Percentiles rank a stretch among this genome's conserved stretches.
phyloP scores from a whole-genome alignment of 1,140 invertebrate genomes.

The Daktulosphaira vitifoliae region DNA sequence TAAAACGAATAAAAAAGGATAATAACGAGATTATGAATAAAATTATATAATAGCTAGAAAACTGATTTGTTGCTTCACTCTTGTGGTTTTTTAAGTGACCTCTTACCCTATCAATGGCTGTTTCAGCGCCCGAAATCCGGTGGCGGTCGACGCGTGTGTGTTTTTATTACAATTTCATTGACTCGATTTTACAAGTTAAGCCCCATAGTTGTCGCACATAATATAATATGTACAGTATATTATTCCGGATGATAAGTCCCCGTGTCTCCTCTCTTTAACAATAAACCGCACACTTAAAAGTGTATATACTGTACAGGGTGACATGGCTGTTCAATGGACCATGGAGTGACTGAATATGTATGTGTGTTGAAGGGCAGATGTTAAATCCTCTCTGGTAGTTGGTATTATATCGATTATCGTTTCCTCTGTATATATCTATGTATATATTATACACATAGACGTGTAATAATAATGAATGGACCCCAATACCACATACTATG shows the following conservation, averaged over 20 bases:
- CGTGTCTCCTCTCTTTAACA: too few relatives aligned
- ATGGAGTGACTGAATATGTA: neutral
- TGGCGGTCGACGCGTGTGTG: neutral
- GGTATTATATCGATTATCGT: neutral
- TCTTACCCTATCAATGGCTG: too few relatives aligned
- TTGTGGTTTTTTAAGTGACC: too few relatives aligned
- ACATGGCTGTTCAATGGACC: conserved; percentile 25
- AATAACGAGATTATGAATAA: too few relatives aligned
- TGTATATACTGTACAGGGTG: conserved; percentile 20
- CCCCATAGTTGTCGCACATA: too few relatives aligned
- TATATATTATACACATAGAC: neutral
- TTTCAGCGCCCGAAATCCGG: too few relatives aligned
- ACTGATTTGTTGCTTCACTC: too few relatives aligned
- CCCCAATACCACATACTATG: conserved; percentile 15
- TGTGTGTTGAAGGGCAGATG: conserved; percentile 27
- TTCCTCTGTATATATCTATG: neutral
- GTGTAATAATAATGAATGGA: conserved; percentile 14
- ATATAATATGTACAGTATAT: neutral
- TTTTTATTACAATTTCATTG: conserved; percentile 6
- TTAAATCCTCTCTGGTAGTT: conserved; percentile 24
- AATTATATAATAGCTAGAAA: too few relatives aligned
- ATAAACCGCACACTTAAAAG: neutral
- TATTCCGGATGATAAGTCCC: conserved; percentile 21
- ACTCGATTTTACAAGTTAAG: neutral
- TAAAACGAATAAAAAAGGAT: too few relatives aligned